phyloP scores from a whole-genome alignment of 2,797 vertebrate genomes.

The Catostomus latipinnis region DNA sequence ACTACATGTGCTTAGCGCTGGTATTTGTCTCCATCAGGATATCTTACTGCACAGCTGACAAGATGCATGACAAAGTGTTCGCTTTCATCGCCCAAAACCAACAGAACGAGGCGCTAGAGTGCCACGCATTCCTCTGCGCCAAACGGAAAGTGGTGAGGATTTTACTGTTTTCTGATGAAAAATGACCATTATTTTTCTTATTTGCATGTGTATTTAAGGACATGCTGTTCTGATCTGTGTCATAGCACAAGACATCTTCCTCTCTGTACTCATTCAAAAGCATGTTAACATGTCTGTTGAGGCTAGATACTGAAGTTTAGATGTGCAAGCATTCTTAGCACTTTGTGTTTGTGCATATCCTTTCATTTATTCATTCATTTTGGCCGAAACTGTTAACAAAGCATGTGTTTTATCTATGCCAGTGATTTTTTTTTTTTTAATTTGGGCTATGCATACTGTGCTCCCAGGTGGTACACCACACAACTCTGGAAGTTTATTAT shows the following conservation, averaged over 20 bases:
- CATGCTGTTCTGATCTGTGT: not conserved
- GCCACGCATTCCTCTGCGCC: constrained; percentile 93
- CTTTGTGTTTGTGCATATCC: too few relatives aligned
- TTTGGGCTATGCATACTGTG: too few relatives aligned
- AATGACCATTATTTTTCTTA: not conserved
- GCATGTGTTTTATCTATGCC: too few relatives aligned
- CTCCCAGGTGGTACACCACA: too few relatives aligned
- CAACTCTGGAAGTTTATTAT: too few relatives aligned
- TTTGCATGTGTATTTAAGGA: not conserved
- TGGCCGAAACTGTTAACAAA: too few relatives aligned
- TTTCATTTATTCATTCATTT: too few relatives aligned
- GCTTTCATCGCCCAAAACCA: constrained; percentile 95
- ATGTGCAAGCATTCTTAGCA: not conserved
- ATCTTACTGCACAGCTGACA: constrained; percentile 97
- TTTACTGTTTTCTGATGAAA: constrained; percentile 23
- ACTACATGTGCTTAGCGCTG: not conserved
- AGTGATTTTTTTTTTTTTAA: too few relatives aligned
- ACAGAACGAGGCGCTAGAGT: constrained; percentile 90
- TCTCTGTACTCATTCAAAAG: not conserved
- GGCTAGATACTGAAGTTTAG: not conserved
- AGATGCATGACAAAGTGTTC: constrained; percentile 91
- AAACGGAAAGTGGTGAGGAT: constrained; percentile 92
- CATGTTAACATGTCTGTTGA: not conserved
- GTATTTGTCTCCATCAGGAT: constrained; percentile 79
- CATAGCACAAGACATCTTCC: not conserved